Conservation (phyloP, 2,797 vertebrate species). For the Hypotaenidia okinawae region DNA sequence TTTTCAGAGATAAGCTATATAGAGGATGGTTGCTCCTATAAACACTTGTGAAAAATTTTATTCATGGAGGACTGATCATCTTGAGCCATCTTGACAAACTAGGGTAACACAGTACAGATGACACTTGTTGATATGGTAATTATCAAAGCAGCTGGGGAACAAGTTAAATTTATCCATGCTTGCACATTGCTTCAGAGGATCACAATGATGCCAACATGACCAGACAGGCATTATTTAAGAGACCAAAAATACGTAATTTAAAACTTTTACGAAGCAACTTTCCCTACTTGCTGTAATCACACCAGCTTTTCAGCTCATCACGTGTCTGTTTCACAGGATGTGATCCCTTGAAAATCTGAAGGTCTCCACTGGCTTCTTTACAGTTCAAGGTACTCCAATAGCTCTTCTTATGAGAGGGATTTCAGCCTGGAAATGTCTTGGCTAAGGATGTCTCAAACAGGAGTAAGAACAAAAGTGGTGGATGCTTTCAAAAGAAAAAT, state of each 20-base stretch:
- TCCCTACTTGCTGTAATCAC: neutral
- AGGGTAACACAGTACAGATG: neutral
- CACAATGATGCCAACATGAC: neutral
- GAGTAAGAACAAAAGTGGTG: neutral
- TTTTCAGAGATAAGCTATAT: neutral
- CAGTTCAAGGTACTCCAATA: neutral
- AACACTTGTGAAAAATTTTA: neutral
- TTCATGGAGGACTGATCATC: neutral
- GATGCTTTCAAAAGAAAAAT: neutral
- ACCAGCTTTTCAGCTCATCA: neutral
- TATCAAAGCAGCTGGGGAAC: neutral
- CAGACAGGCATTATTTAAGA: neutral
- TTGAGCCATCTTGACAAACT: neutral
- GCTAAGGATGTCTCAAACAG: neutral
- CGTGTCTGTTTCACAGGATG: neutral
- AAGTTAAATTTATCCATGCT: neutral
- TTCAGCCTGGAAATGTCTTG: neutral
- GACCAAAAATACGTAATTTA: neutral
- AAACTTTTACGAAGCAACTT: neutral
- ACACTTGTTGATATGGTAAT: rapidly evolving
- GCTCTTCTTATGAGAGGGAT: neutral
- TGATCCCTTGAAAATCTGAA: neutral
- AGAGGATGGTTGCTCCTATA: neutral
- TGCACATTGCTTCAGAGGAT: neutral
- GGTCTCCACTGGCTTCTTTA: neutral